Evolutionary conservation across 2,113 vertebrate genomes (phyloP).

Genomic region (Zosterops japonicus): DNA sequence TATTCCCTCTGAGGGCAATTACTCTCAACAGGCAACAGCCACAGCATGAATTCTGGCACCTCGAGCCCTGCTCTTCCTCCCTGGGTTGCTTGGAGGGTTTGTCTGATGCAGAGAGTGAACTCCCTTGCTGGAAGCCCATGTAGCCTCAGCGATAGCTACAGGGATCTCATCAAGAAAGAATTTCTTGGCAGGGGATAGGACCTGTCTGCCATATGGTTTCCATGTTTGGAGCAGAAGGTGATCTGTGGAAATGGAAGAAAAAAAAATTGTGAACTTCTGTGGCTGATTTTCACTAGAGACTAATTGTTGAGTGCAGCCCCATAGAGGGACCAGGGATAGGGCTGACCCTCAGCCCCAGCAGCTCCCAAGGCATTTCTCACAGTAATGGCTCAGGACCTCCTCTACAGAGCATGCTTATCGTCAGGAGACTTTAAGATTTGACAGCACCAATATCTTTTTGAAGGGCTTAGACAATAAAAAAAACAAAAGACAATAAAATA

Average conservation of each 20-base stretch:
- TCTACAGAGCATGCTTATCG: background rate
- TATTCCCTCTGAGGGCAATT: slow-evolving; percentile 41
- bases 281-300: slow-evolving; percentile 51
- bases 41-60: slow-evolving; percentile 39
- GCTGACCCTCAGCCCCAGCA: background rate
- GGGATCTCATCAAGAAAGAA: slow-evolving; percentile 70
- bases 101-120: slow-evolving; percentile 33
- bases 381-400: background rate
- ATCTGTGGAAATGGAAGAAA: slow-evolving; percentile 54
- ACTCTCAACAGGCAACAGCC: slow-evolving; percentile 47
- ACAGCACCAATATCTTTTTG: background rate
- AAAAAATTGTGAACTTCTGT: slow-evolving; percentile 15
- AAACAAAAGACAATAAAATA: slow-evolving; percentile 6
- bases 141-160: slow-evolving; percentile 52
- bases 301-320: background rate
- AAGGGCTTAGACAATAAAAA: background rate
- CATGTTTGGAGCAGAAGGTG: slow-evolving; percentile 69
- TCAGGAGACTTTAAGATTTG: slow-evolving; percentile 16
- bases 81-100: background rate
- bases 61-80: background rate
- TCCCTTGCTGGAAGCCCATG: slow-evolving; percentile 46
- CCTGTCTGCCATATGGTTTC: slow-evolving; percentile 72
- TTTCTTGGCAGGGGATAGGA: slow-evolving; percentile 67
- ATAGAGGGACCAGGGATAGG: background rate
- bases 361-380: background rate